A percentile compares a stretch with the other conserved stretches of the same genome.
These are phyloP conservation scores for Mimachlamys varia DNA, from an alignment of 2,888 invertebrate genomes.

Conservation along the genomic window DNA sequence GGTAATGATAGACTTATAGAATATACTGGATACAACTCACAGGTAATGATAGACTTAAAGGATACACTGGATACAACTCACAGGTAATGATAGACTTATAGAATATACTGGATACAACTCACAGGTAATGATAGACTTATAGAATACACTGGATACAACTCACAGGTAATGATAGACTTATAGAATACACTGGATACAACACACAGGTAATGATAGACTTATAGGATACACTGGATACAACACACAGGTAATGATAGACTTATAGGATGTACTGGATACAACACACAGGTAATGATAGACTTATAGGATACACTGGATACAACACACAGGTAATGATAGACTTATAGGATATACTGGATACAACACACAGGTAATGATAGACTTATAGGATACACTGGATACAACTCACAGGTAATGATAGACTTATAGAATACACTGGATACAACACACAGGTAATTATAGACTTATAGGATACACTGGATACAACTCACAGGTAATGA, in stretches of 20 bases:
- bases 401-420: slow-evolving; percentile 69
- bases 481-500: slow-evolving; percentile 70
- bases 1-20: slow-evolving; percentile 58
- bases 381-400: background rate
- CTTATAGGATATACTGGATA: background rate
- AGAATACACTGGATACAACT: slow-evolving; percentile 48
- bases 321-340: slow-evolving; percentile 68
- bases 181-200: slow-evolving; percentile 46
- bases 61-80: slow-evolving; percentile 51
- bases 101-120: slow-evolving; percentile 51
- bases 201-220: slow-evolving; percentile 65
- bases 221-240: slow-evolving; percentile 46
- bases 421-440: background rate
- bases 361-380: slow-evolving; percentile 68
- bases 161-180: slow-evolving; percentile 64
- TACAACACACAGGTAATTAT: slow-evolving; percentile 69
- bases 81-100: slow-evolving; percentile 64
- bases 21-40: slow-evolving; percentile 54
- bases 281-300: slow-evolving; percentile 67
- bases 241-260: slow-evolving; percentile 65
- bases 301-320: background rate
- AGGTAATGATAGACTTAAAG: slow-evolving; percentile 62
- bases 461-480: background rate
- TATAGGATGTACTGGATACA: background rate
- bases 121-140: slow-evolving; percentile 64